Percentiles rank a stretch among this genome's conserved stretches.
phyloP scores from a whole-genome alignment of 2,113 vertebrate species.

The Orcinus orca region DNA sequence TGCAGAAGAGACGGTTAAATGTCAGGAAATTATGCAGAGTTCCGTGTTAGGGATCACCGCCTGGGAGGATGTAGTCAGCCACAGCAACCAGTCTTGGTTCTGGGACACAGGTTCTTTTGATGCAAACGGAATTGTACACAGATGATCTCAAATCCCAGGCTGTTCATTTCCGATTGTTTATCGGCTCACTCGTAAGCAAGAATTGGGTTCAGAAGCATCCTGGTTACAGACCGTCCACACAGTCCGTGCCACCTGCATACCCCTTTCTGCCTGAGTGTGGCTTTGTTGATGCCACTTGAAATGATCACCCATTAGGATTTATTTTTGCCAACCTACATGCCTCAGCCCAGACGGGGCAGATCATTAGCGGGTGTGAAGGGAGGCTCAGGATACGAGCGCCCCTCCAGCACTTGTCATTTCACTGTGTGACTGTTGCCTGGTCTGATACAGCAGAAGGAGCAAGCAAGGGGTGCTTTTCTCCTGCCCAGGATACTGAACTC shows the following conservation, averaged over 20 bases:
- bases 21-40: constrained; percentile 29
- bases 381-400: background rate
- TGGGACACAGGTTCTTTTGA: constrained; percentile 1
- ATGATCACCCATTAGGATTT: background rate
- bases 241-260: background rate
- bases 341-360: background rate
- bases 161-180: constrained; percentile 16
- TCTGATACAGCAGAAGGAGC: background rate
- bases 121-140: constrained; percentile 28
- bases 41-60: background rate
- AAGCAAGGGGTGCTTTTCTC: background rate
- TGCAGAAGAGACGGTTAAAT: background rate
- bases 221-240: background rate
- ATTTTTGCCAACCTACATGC: background rate
- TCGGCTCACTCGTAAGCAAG: background rate
- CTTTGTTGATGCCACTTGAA: background rate
- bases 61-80: background rate
- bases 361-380: background rate
- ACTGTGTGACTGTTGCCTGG: background rate
- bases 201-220: background rate
- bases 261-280: background rate
- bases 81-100: background rate
- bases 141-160: background rate
- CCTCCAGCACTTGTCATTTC: background rate
- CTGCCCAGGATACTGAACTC: background rate